phyloP scores from a whole-genome alignment of 2,888 invertebrate genomes.

The Apamea sordens region DNA sequence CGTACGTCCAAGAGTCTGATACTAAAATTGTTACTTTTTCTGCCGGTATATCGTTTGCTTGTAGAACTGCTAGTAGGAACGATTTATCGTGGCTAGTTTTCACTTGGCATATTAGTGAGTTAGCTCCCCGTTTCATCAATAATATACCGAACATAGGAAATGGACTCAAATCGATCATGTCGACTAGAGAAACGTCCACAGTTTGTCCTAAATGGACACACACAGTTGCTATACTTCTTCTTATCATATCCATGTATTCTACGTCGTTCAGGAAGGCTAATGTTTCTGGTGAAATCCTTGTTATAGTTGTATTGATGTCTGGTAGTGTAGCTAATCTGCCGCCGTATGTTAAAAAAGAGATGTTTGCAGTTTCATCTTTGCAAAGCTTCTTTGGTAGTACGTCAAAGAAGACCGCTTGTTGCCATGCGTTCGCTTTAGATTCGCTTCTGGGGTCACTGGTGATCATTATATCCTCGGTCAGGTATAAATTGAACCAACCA shows the following conservation, averaged over 20 bases:
- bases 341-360: constrained; percentile 42
- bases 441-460: constrained; percentile 87
- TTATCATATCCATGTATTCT: constrained; percentile 57
- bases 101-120: constrained; percentile 74
- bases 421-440: constrained; percentile 80
- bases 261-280: constrained; percentile 56
- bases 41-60: constrained; percentile 44
- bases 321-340: constrained; percentile 41
- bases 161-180: constrained; percentile 87
- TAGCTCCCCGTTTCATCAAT: constrained; percentile 80
- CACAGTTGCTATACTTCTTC: constrained; percentile 25
- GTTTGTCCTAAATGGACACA: constrained; percentile 54
- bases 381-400: constrained; percentile 39
- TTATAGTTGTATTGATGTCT: constrained; percentile 10
- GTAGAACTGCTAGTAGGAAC: constrained; percentile 43
- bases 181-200: constrained; percentile 27
- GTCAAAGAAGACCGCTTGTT: constrained; percentile 62
- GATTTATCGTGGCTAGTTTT: constrained; percentile 42
- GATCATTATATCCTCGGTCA: constrained; percentile 90
- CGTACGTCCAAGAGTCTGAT: constrained; percentile 34
- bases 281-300: constrained; percentile 49
- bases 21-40: constrained; percentile 49
- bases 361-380: constrained; percentile 16
- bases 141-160: constrained; percentile 89
- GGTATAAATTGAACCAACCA: constrained; percentile 92